A percentile compares a stretch with the other conserved stretches of the same genome.
These are phyloP conservation scores for Palythoa caribaeorum DNA, from an alignment of 92 coral and sea anemone species.

Conservation along the genomic window DNA sequence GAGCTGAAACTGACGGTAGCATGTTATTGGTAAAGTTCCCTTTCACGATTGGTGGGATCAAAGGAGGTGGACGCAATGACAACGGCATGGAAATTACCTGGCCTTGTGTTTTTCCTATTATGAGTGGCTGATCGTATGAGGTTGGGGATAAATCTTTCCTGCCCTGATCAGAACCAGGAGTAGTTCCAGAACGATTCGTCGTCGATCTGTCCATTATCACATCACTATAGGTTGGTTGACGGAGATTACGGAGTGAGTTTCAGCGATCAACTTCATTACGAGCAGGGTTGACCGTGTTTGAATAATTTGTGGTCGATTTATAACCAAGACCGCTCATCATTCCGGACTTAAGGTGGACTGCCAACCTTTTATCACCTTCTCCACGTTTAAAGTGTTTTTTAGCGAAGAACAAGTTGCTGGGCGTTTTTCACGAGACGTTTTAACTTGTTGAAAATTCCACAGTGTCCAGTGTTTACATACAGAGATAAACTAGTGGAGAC, in stretches of 20 bases:
- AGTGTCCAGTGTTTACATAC: constrained; percentile 27
- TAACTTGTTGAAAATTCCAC: constrained; percentile 24
- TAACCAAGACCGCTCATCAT: constrained; percentile 4
- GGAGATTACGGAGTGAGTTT: no score
- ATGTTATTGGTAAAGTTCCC: not conserved
- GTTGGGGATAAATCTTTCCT: constrained; percentile 8
- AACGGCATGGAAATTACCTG: not conserved
- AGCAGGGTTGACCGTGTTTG: not conserved
- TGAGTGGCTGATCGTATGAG: not conserved
- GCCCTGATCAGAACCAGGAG: constrained; percentile 5
- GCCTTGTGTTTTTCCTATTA: not conserved
- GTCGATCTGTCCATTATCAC: not conserved
- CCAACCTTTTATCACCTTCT: not conserved
- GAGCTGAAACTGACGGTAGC: not conserved
- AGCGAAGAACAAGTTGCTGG: no score
- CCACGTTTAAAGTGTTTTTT: constrained; percentile 18
- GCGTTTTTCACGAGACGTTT: no score
- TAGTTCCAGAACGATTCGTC: not conserved
- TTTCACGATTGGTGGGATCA: not conserved
- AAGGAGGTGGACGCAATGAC: constrained; percentile 2
- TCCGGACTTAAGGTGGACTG: not conserved
- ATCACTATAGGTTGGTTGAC: not conserved
- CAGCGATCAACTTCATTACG: not conserved
- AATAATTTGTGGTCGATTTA: not conserved
- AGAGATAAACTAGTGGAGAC: constrained; percentile 34